Percentiles rank a stretch among this genome's conserved stretches.
phyloP scores from a whole-genome alignment of 2,888 invertebrate genomes.

The Acleris holmiana region DNA sequence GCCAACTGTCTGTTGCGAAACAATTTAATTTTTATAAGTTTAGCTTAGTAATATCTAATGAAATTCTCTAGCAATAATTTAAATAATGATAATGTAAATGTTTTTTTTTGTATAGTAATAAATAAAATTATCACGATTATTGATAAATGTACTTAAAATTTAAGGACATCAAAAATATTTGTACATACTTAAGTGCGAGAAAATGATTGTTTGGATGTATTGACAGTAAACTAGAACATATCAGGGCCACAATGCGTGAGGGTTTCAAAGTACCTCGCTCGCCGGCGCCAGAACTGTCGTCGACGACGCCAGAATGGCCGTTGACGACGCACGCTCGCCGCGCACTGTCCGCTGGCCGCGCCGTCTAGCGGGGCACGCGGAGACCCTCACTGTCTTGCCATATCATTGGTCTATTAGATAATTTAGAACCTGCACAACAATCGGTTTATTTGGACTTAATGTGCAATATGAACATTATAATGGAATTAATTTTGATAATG shows the following conservation, averaged over 20 bases:
- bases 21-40: slow-evolving; percentile 71
- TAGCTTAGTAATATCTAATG: slow-evolving; percentile 74
- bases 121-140: slow-evolving; percentile 63
- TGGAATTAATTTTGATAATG: slow-evolving; percentile 79
- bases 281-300: slow-evolving; percentile 23
- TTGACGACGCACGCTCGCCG: too few relatives aligned
- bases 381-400: slow-evolving; percentile 43
- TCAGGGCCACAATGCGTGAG: slow-evolving; percentile 56
- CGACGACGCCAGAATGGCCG: slow-evolving; percentile 12
- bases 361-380: slow-evolving; percentile 47
- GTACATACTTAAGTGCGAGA: slow-evolving; percentile 56
- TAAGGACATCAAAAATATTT: slow-evolving; percentile 58
- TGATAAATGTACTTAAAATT: slow-evolving; percentile 63
- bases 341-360: not conserved
- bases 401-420: slow-evolving; percentile 58
- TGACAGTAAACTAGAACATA: slow-evolving; percentile 62
- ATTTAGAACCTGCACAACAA: slow-evolving; percentile 51
- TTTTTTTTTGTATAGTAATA: slow-evolving; percentile 79
- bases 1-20: slow-evolving; percentile 81
- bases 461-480: slow-evolving; percentile 76
- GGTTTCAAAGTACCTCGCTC: slow-evolving; percentile 55
- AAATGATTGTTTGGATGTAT: slow-evolving; percentile 46
- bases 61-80: slow-evolving; percentile 83
- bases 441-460: slow-evolving; percentile 55
- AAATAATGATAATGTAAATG: slow-evolving; percentile 78